These are phyloP conservation scores for Papilio polyxenes DNA, from an alignment of 1,140 invertebrate species.

Conservation along the genomic window DNA sequence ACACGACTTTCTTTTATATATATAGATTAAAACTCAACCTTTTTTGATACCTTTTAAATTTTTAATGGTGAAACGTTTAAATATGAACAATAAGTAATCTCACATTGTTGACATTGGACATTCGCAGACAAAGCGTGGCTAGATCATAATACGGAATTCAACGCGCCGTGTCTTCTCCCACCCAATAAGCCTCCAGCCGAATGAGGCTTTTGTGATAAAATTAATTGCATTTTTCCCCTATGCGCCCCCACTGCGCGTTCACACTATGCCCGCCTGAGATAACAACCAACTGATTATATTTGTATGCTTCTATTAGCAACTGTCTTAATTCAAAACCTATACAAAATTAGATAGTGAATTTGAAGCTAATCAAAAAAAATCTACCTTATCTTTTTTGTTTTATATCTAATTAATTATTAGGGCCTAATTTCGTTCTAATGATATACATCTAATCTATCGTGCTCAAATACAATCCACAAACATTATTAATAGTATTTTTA, in stretches of 20 bases:
- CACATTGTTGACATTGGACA: slow-evolving; percentile 33
- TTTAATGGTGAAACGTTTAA: slow-evolving; percentile 18
- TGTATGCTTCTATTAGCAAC: not conserved
- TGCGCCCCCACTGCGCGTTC: slow-evolving; percentile 49
- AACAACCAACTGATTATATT: slow-evolving; percentile 49
- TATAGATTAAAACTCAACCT: too few species aligned
- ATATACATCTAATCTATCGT: too few species aligned
- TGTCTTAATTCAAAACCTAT: not conserved
- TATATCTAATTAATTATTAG: too few species aligned
- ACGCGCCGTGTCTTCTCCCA: slow-evolving; percentile 53
- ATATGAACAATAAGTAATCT: slow-evolving; percentile 24
- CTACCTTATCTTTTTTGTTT: too few species aligned
- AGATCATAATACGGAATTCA: slow-evolving; percentile 45
- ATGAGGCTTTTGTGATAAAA: slow-evolving; percentile 68
- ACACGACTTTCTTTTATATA: too few species aligned
- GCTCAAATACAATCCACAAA: too few species aligned
- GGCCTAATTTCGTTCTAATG: too few species aligned
- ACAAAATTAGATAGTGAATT: not conserved
- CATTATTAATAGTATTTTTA: too few species aligned
- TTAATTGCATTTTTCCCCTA: slow-evolving; percentile 73
- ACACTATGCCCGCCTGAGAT: slow-evolving; percentile 51
- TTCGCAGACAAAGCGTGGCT: slow-evolving; percentile 27
- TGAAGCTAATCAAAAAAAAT: not conserved
- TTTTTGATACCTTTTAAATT: not conserved
- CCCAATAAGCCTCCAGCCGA: slow-evolving; percentile 46